These are phyloP conservation scores for Chymomyza costata DNA, from an alignment of 1,140 invertebrate species.

Conservation along the genomic window DNA sequence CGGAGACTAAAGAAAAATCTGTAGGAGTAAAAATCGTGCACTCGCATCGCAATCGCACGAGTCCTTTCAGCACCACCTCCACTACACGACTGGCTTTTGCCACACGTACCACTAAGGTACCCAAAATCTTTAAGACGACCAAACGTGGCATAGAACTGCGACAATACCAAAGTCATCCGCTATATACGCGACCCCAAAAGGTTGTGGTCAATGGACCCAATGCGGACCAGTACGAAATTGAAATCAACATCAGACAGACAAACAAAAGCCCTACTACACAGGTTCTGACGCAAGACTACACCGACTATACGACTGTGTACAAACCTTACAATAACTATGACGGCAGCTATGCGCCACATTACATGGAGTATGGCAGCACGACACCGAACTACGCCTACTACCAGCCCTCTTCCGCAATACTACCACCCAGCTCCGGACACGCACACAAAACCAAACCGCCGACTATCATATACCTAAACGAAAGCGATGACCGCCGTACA, in stretches of 20 bases:
- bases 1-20: too few species aligned
- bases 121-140: conserved; percentile 38
- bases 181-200: conserved; percentile 55
- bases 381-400: conserved; percentile 50
- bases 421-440: conserved; percentile 6
- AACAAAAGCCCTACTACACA: conserved; percentile 48
- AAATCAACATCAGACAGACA: conserved; percentile 73
- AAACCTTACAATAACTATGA: conserved; percentile 42
- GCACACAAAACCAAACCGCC: conserved; percentile 60
- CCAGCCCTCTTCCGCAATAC: conserved; percentile 19
- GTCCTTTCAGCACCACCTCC: background rate
- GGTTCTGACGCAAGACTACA: conserved; percentile 30
- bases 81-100: conserved; percentile 7
- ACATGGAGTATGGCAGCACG: conserved; percentile 41
- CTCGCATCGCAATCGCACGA: too few species aligned
- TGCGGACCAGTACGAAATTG: conserved; percentile 69
- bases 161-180: conserved; percentile 47
- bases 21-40: too few species aligned
- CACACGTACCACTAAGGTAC: conserved; percentile 34
- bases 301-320: conserved; percentile 49
- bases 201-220: conserved; percentile 60
- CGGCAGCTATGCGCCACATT: conserved; percentile 48
- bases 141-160: conserved; percentile 43
- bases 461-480: conserved; percentile 66
- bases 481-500: conserved; percentile 46